Evolutionary conservation across 2,113 vertebrate genomes (phyloP).

Genomic region (Percopsis transmontana): DNA sequence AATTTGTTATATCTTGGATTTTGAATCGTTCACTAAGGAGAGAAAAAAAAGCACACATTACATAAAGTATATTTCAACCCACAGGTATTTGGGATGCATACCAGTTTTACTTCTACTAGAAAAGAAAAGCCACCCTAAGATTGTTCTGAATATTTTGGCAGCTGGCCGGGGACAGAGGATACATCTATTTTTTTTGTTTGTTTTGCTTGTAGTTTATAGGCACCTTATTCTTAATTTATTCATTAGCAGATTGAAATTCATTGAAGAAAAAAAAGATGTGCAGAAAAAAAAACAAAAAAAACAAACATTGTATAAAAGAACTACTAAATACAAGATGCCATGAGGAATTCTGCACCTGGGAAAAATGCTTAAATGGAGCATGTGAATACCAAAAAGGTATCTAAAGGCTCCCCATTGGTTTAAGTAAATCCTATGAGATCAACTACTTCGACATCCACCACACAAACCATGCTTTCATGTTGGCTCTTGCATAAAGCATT

Average conservation of each 20-base stretch:
- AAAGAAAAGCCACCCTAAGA: conserved; percentile 72
- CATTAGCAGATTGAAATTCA: conserved; percentile 73
- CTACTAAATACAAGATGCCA: conserved; percentile 73
- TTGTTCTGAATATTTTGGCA: conserved; percentile 74
- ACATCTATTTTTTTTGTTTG: conserved; percentile 58
- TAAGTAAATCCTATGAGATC: conserved; percentile 58
- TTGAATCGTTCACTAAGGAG: conserved; percentile 72
- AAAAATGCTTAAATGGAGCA: conserved; percentile 61
- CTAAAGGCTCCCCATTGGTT: conserved; percentile 64
- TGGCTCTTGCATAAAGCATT: conserved; percentile 70
- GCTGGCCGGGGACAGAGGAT: conserved; percentile 69
- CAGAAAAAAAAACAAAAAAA: conserved; percentile 32
- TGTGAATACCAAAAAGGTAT: conserved; percentile 68
- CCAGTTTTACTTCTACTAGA: conserved; percentile 76
- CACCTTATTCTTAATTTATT: conserved; percentile 77
- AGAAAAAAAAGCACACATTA: conserved; percentile 76
- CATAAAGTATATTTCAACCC: conserved; percentile 79
- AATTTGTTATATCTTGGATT: conserved; percentile 64
- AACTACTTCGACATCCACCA: conserved; percentile 61
- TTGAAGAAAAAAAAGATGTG: conserved; percentile 42
- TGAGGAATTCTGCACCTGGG: conserved; percentile 80
- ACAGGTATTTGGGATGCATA: conserved; percentile 77
- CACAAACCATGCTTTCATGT: conserved; percentile 67
- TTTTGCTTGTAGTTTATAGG: conserved; percentile 75
- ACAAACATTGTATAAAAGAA: conserved; percentile 67